These are phyloP conservation scores for Stigmatopora nigra DNA, from an alignment of 2,113 vertebrate genomes.

Conservation along the genomic window DNA sequence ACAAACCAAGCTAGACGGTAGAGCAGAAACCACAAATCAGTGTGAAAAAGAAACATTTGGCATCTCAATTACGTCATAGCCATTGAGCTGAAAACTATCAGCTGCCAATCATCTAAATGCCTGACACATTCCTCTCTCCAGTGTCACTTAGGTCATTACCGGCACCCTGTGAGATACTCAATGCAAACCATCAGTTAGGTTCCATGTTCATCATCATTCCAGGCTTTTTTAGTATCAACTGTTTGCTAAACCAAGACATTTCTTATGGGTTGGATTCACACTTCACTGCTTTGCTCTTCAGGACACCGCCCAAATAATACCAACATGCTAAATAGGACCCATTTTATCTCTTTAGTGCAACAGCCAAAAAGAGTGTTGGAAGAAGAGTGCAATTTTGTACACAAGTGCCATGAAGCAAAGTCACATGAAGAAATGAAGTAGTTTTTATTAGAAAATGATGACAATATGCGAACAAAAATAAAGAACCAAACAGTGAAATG, in stretches of 20 bases:
- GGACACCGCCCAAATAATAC: neutral
- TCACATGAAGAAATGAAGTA: conserved; percentile 22
- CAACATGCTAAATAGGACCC: neutral
- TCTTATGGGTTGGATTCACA: neutral
- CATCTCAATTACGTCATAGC: conserved; percentile 48
- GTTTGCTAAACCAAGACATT: neutral
- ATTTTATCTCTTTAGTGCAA: neutral
- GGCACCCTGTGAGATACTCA: conserved; percentile 19
- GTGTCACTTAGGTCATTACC: conserved; percentile 39
- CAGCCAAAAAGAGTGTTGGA: neutral
- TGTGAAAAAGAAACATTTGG: conserved; percentile 57
- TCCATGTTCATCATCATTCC: neutral
- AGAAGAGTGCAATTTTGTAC: neutral
- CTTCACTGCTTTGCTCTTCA: neutral
- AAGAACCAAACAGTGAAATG: conserved; percentile 22
- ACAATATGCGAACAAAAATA: conserved; percentile 43
- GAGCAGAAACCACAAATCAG: conserved; percentile 66
- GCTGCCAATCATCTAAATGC: conserved; percentile 45
- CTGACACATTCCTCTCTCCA: conserved; percentile 41
- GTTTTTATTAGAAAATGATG: conserved; percentile 68
- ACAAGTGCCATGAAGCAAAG: conserved; percentile 2
- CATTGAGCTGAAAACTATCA: conserved; percentile 28
- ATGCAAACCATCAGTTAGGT: conserved; percentile 20
- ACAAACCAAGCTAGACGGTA: conserved; percentile 57
- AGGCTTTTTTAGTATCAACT: neutral